Evolutionary conservation across 2,888 invertebrate genomes (phyloP), one percentile per base, ranked within the genome.

Genomic region (Morpho deidamia): DNA sequence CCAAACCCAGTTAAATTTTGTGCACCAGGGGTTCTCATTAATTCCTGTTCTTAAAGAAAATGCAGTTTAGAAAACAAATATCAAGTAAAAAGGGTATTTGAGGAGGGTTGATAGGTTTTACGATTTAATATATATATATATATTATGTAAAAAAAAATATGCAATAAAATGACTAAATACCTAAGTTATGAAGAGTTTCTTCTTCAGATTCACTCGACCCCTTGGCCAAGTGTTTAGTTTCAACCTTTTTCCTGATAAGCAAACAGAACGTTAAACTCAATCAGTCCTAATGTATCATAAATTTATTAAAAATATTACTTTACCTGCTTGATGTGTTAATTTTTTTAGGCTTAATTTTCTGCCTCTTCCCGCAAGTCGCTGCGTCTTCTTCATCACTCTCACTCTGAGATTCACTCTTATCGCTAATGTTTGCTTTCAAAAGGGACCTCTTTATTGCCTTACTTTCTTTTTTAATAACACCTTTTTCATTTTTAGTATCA

Each of bases 131-230:
- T n/a, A n/a, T n/a, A n/a, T n/a, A n/a, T n/a, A n/a, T n/a, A n/a
- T n/a, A n/a, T n/a, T n/a, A n/a, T n/a, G n/a, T n/a, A n/a, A n/a
- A n/a, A n/a, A n/a, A n/a, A n/a, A n/a, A n/a, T n/a, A n/a, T n/a
- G n/a, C n/a, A n/a, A n/a, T n/a, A 50, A n/a, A 11, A 10, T 44
- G 33, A 48, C 41, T 34, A 32, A 14, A 64, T 78, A 88, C 88
- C 88, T 78, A 89, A 72, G 70, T 81, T 86, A 64, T 85, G 81
- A 41, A 88, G 71, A 52, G 87, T 84, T 67, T 88, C 89, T 56
- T 89, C 88, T 62, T 89, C 89, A 58, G 87, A 88, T 73, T 92
- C 90, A 70, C 84, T 90, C 58, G 91, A 85, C 70, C 91, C 81
- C 60, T 89, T 87, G 56, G 89, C 81, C 66, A 87, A 79, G 52